These are phyloP conservation scores for Pandemis heparana DNA, from an alignment of 2,888 invertebrate genomes.

Conservation along the genomic window DNA sequence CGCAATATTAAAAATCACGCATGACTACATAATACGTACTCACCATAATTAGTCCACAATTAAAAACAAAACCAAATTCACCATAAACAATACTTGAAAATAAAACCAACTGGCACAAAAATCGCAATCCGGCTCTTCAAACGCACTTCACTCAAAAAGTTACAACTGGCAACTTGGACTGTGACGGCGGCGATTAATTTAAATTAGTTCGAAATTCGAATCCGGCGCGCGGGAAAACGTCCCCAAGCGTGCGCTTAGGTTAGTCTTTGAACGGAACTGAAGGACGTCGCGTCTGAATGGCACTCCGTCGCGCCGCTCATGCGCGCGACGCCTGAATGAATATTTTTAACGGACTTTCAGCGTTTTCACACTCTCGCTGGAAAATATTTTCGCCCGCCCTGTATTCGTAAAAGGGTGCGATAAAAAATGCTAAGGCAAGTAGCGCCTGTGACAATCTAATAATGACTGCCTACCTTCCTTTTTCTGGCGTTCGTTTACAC, in stretches of 20 bases:
- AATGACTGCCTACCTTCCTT: constrained; percentile 34
- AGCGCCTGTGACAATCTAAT: constrained; percentile 38
- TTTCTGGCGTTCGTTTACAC: constrained; percentile 23
- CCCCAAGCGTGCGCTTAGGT: constrained; percentile 70
- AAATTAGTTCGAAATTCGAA: constrained; percentile 71
- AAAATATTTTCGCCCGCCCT: constrained; percentile 56
- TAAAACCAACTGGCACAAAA: constrained; percentile 30
- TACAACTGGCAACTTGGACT: constrained; percentile 40
- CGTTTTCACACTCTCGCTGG: constrained; percentile 60
- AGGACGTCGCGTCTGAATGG: constrained; percentile 72
- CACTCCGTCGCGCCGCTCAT: constrained; percentile 64
- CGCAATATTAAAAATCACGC: neutral
- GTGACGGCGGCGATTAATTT: constrained; percentile 55
- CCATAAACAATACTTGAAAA: constrained; percentile 32
- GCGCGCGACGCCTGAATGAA: constrained; percentile 65
- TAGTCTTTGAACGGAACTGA: constrained; percentile 75
- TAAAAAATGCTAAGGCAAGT: constrained; percentile 40
- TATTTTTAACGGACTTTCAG: constrained; percentile 62
- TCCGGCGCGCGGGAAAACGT: constrained; percentile 64
- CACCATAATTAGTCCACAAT: constrained; percentile 22
- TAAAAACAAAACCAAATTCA: constrained; percentile 30
- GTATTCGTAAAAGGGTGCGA: constrained; percentile 50
- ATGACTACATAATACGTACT: constrained; percentile 13
- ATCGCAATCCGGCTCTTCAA: constrained; percentile 35
- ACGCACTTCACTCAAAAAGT: constrained; percentile 41